Evolutionary conservation across 2,888 invertebrate genomes (phyloP).

Genomic region (Lasioglossum marginatum): DNA sequence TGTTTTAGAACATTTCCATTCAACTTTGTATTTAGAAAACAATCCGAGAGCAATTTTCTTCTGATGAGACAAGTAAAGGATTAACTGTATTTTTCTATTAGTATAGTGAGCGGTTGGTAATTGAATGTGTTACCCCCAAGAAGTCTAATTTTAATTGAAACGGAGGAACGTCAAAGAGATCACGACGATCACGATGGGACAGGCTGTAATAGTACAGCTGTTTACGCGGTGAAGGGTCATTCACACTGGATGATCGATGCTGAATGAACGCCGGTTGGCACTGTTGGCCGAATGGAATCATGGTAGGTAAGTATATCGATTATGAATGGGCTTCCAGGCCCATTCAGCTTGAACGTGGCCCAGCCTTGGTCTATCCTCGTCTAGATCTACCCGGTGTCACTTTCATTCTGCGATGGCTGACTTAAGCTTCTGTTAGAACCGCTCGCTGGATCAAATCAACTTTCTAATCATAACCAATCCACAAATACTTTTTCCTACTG

Average conservation of each 20-base stretch:
- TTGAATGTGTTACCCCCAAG: not conserved
- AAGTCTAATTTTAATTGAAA: not conserved
- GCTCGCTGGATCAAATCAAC: not conserved
- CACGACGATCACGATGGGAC: no score
- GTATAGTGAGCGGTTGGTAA: not conserved
- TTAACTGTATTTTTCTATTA: not conserved
- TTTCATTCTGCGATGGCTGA: slow-evolving; percentile 69
- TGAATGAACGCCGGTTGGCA: slow-evolving; percentile 65
- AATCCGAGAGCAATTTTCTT: not conserved
- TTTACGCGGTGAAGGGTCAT: slow-evolving; percentile 42
- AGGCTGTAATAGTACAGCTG: slow-evolving; percentile 22
- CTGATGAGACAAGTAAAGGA: not conserved
- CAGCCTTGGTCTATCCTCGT: slow-evolving; percentile 73
- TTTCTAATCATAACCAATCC: not conserved
- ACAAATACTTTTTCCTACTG: not conserved
- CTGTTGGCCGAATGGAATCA: slow-evolving; percentile 55
- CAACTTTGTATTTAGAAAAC: no score
- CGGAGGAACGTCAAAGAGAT: not conserved
- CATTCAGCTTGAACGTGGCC: slow-evolving; percentile 80
- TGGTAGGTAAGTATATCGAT: slow-evolving; percentile 71
- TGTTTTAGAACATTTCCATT: no score
- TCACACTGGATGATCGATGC: slow-evolving; percentile 39
- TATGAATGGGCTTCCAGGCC: slow-evolving; percentile 77
- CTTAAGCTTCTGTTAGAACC: slow-evolving; percentile 65
- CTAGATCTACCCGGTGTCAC: slow-evolving; percentile 61